A percentile compares a stretch with the other conserved stretches of the same genome.
phyloP scores from a whole-genome alignment of 2,888 invertebrate species.

The Notodonta dromedarius region DNA sequence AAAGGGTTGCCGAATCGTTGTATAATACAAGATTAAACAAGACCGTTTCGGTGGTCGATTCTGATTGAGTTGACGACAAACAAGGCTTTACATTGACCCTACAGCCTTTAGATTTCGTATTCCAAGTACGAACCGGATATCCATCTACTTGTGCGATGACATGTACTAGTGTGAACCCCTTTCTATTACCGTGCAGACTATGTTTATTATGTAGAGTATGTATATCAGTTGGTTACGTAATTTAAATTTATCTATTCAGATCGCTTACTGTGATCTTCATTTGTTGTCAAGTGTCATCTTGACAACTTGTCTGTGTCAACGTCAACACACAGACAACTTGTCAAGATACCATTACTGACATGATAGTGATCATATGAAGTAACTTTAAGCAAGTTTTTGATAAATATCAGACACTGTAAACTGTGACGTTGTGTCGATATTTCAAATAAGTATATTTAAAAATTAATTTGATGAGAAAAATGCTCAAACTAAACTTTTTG shows the following conservation, averaged over 20 bases:
- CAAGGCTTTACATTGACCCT: slow-evolving; percentile 19
- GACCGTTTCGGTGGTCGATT: slow-evolving; percentile 18
- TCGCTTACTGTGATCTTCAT: not conserved
- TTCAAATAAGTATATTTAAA: too few species aligned
- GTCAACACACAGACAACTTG: not conserved
- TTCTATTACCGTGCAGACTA: slow-evolving; percentile 28
- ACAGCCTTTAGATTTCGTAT: slow-evolving; percentile 37
- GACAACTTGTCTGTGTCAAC: not conserved
- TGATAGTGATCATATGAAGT: too few species aligned
- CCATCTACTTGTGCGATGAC: slow-evolving; percentile 30
- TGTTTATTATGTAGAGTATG: not conserved
- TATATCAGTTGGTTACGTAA: not conserved
- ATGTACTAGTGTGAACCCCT: slow-evolving; percentile 25
- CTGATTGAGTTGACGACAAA: slow-evolving; percentile 36
- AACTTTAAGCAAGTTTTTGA: too few species aligned
- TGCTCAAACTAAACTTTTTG: too few species aligned
- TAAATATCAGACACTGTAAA: too few species aligned
- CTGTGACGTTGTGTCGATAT: too few species aligned
- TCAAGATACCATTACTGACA: too few species aligned
- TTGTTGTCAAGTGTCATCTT: not conserved
- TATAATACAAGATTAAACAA: slow-evolving; percentile 20
- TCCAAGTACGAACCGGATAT: slow-evolving; percentile 20
- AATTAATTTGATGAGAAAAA: too few species aligned
- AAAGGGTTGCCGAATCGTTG: not conserved
- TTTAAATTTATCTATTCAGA: not conserved